Base-by-base conservation (phyloP, 2,113 vertebrate genomes). In the Catharus minimus region DNA sequence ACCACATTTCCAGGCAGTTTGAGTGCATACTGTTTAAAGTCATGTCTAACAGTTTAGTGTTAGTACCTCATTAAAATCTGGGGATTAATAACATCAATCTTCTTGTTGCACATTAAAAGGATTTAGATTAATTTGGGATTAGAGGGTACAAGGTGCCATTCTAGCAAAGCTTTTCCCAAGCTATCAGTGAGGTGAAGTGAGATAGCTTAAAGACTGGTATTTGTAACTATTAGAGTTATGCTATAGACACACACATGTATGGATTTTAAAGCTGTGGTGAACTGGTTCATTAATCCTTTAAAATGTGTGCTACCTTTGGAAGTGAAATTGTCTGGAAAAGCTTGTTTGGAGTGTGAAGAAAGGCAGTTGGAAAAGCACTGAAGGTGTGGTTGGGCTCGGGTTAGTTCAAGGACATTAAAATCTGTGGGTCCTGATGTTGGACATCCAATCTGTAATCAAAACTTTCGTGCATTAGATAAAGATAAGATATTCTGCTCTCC, bases 91-190 rank as follows among this genome's bases (percentile, higher is more conserved):
- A 30, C 44, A 79, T 47, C 44, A 52, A 28, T 93, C 61, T 82
- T 38, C 32, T 89, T 90, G 56, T 74, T 89, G 80, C 41, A 60
- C 44, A n/a, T 92, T 72, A 90, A 79, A 90, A 64, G 27, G 60
- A 57, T 87, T 87, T 84, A 58, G 67, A 67, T 93, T 75, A 71
- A 72, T 82, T 85, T 85, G 55, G 53, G 53, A 71, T 93, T 92
- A 75, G 67, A 33, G 57, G 44, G 58, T 87, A 33, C 78, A 75
- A 75, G 39, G 26, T 67, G 66, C 74, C 49, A 19, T 74, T 91
- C n/a, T 53, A 75, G 75, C 57, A 71, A 58, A 85, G 44, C 49
- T 82, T 20, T 81, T 88, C 61, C 52, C 66, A 79, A 39, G 28
- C 12, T 43, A 50, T 66, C 69, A 58, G 38, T 58, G 60, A 47